phyloP scores from a whole-genome alignment of 1,140 invertebrate genomes.

The Homarus americanus region DNA sequence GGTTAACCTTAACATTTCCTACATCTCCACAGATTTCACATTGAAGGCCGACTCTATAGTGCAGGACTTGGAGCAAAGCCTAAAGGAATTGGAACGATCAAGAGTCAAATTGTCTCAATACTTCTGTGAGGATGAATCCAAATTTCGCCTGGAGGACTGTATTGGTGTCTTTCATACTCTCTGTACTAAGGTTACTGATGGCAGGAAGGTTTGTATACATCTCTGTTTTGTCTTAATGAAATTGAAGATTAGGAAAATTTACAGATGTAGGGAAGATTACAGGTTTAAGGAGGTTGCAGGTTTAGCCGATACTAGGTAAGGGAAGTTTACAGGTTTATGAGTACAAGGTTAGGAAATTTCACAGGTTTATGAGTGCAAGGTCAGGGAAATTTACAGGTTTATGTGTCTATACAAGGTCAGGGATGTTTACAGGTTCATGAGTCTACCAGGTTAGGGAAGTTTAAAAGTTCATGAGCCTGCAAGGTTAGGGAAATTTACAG shows the following conservation, averaged over 20 bases:
- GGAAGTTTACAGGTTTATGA: no score
- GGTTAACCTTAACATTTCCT: no score
- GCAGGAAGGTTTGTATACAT: conserved; percentile 86
- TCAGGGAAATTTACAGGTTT: no score
- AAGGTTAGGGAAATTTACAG: no score
- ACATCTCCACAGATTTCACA: conserved; percentile 55
- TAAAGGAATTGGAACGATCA: conserved; percentile 89
- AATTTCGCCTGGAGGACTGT: conserved; percentile 97
- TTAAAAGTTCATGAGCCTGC: no score
- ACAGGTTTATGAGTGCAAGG: no score
- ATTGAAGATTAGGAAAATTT: neutral
- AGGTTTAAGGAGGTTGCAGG: neutral
- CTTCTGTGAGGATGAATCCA: conserved; percentile 94
- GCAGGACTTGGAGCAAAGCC: conserved; percentile 85
- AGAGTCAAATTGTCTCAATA: conserved; percentile 91
- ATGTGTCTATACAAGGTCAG: no score
- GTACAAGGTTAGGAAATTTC: no score
- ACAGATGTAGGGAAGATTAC: neutral
- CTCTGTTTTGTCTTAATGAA: neutral
- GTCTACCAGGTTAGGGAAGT: no score
- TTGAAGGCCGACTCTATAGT: conserved; percentile 87
- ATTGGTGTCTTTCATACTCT: conserved; percentile 93
- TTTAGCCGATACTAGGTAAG: neutral
- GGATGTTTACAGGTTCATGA: no score
- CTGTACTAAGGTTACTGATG: conserved; percentile 89